Evolutionary conservation across 2,113 vertebrate genomes (phyloP).

Genomic region (Cacatua alba): DNA sequence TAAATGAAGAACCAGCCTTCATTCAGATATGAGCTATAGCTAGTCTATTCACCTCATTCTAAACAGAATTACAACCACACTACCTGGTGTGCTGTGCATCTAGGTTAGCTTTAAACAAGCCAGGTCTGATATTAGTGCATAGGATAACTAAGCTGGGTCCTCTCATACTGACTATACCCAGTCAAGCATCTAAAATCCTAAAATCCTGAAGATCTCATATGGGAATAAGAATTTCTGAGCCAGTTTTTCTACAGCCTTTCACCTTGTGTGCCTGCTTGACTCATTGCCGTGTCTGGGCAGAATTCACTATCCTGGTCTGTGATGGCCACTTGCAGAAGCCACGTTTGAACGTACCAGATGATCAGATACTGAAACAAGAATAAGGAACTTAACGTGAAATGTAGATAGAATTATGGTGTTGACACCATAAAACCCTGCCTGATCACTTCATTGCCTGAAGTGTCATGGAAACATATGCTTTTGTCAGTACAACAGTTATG

Average conservation of each 20-base stretch:
- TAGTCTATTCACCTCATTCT: background rate
- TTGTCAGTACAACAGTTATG: background rate
- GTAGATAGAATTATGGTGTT: background rate
- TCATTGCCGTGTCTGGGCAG: background rate
- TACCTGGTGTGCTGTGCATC: background rate
- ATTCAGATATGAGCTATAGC: background rate
- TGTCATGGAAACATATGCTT: background rate
- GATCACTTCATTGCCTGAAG: background rate
- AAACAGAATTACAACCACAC: background rate
- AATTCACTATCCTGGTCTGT: background rate
- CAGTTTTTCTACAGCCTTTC: background rate
- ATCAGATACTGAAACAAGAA: background rate
- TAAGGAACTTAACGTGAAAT: background rate
- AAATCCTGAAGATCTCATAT: background rate
- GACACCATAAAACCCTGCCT: background rate
- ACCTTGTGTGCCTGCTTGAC: background rate
- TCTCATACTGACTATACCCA: background rate
- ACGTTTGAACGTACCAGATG: background rate
- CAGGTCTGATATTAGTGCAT: background rate
- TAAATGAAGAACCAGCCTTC: background rate
- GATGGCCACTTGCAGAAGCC: background rate
- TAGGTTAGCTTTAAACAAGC: background rate
- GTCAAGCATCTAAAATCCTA: background rate
- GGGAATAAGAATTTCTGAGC: background rate
- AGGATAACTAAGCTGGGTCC: background rate